These are phyloP conservation scores for Aythya baeri DNA, from an alignment of 2,113 vertebrate genomes.

Conservation along the genomic window DNA sequence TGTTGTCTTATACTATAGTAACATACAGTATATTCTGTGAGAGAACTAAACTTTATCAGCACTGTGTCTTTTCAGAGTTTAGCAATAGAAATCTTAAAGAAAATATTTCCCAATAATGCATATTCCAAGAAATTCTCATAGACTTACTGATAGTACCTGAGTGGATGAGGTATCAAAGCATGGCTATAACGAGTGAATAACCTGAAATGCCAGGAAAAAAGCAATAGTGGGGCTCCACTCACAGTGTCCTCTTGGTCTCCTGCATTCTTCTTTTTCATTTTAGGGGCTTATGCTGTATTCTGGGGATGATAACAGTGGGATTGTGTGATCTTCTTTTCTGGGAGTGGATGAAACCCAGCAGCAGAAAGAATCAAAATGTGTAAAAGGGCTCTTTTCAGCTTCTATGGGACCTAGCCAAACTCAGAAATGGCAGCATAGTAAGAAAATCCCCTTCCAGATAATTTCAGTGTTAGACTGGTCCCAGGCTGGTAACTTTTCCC, in stretches of 20 bases:
- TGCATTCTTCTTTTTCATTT: conserved; percentile 33
- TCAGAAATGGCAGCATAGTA: not conserved
- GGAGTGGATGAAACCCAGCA: not conserved
- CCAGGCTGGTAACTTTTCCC: not conserved
- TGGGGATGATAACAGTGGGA: not conserved
- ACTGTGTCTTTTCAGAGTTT: not conserved
- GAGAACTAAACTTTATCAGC: not conserved
- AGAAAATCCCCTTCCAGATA: conserved; percentile 14
- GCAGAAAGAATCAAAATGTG: conserved; percentile 7
- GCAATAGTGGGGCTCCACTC: not conserved
- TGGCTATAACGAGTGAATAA: not conserved
- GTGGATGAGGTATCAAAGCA: not conserved
- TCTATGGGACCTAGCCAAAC: not conserved
- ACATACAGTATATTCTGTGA: not conserved
- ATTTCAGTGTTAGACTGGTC: not conserved
- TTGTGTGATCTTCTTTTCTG: not conserved
- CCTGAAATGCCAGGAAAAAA: not conserved
- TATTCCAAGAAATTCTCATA: not conserved
- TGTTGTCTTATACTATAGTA: not conserved
- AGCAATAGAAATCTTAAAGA: not conserved
- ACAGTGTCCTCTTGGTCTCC: not conserved
- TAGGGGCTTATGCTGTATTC: not conserved
- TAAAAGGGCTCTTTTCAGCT: not conserved
- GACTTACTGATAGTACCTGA: not conserved
- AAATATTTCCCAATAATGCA: not conserved